Percentiles rank a stretch among this genome's conserved stretches.
These are phyloP conservation scores for Rhincodon typus DNA, from an alignment of 2,797 vertebrate species.

Conservation along the genomic window DNA sequence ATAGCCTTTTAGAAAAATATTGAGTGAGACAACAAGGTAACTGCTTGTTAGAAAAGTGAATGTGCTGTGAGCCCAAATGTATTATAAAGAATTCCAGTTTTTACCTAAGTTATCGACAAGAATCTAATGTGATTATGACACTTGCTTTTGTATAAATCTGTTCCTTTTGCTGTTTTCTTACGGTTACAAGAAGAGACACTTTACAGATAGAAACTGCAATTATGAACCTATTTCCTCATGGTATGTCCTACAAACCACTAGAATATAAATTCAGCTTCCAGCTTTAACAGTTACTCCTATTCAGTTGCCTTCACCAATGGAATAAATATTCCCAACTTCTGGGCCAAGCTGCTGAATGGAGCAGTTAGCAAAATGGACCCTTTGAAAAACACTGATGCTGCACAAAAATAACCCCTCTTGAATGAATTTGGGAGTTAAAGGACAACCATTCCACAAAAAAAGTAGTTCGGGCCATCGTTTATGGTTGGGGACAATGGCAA, in stretches of 20 bases:
- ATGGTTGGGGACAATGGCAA: not conserved
- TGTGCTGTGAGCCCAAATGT: not conserved
- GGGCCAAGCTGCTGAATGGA: not conserved
- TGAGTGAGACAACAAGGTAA: not conserved
- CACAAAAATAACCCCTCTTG: not conserved
- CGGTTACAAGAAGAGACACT: not conserved
- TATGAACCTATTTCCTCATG: not conserved
- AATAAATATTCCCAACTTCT: not conserved
- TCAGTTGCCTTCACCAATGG: not conserved
- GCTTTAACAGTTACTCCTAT: not conserved
- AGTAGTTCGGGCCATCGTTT: not conserved
- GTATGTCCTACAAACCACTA: not conserved
- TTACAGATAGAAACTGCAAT: not conserved
- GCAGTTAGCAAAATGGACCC: not conserved
- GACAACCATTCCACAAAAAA: not conserved
- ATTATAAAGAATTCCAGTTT: not conserved
- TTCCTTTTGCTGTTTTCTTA: not conserved
- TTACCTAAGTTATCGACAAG: not conserved
- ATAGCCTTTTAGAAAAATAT: not conserved
- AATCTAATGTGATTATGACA: conserved; percentile 5
- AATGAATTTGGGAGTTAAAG: not conserved
- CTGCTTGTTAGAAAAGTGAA: conserved; percentile 13
- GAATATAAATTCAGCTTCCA: not conserved
- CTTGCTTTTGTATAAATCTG: not conserved
- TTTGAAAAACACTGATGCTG: conserved; percentile 11